Evolutionary conservation across 1,140 invertebrate species (phyloP), one percentile per base, ranked within the genome.

Genomic region (Doryteuthis pealeii): DNA sequence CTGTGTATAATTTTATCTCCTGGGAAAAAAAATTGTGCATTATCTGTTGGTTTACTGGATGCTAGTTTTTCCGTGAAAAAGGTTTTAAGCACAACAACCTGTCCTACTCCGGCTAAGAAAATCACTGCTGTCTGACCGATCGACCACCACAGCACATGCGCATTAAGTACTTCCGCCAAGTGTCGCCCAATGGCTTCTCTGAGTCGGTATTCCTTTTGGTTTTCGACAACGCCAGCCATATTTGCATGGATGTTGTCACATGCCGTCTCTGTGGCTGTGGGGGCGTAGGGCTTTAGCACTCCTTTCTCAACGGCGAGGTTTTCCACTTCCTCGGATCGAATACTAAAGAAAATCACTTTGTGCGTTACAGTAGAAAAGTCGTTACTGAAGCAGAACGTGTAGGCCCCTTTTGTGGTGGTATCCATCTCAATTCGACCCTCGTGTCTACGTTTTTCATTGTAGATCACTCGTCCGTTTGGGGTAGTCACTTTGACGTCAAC

Each of bases 301-400:
- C 83, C 83, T 8, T 79, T 81, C 75, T 84, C 82, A 12, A 94
- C 95, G 30, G 83, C 81, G 30, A 98, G 89, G 0, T 93, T 91
- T 58, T 91, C 87, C 87, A 98, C 94, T 35, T 97, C 94, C 3
- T 95, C 95, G 35, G 96, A 93, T 91, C 96, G 94, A 79, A 98
- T 93, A 87, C 98, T 96, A 92, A 99, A 95, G 87, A 98, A 99
- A n/a, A 99, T 94, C 76, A 99, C 90, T 90, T 99, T 99, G 83
- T 99, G 97, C 30, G 95, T 96, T 88, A 99, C 97, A 54, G 96
- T 98, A 68, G 97, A 99, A 88, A 99, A 99, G 87, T 99, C 96
- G 90, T 99, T 99, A 83, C 95, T 97, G 86, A 99, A 99, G 88
- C 98, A 99, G 2, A 94, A 93, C 65, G 81, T 82, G 83, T 96